Conservation (phyloP, 2,797 vertebrate genomes). For the Enteromius unitaeniatus region DNA sequence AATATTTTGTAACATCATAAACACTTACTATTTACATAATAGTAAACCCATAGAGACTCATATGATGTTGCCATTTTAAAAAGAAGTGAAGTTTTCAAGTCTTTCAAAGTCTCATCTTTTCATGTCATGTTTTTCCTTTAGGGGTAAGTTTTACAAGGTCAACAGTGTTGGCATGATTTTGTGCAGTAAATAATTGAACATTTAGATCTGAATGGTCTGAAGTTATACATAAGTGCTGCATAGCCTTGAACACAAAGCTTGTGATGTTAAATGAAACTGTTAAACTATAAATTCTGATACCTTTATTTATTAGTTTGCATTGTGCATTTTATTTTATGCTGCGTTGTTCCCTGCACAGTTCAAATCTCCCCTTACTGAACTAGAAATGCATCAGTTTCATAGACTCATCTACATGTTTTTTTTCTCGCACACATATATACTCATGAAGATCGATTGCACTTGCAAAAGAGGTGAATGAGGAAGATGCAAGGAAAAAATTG, state of each 20-base stretch:
- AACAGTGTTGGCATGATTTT: neutral
- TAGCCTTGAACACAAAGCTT: conserved; percentile 6
- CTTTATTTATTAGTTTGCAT: neutral
- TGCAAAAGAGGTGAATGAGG: conserved; percentile 71
- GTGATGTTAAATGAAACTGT: neutral
- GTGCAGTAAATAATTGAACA: neutral
- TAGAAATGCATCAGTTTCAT: neutral
- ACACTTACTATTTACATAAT: neutral
- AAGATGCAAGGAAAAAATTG: conserved; percentile 33
- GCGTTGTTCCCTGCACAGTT: neutral
- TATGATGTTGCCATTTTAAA: neutral
- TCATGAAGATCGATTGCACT: conserved; percentile 88
- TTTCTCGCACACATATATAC: conserved; percentile 68
- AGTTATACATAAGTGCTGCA: neutral
- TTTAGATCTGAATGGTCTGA: neutral
- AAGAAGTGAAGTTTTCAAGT: neutral
- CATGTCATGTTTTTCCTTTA: neutral
- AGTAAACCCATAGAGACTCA: neutral
- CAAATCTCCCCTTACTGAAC: neutral
- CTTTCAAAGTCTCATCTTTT: neutral
- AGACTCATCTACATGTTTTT: neutral
- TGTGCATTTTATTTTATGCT: conserved; percentile 64
- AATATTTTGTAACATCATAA: neutral
- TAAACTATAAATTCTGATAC: neutral
- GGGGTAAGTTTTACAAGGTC: neutral